These are phyloP conservation scores for Amphipyra tragopoginis DNA, from an alignment of 2,888 invertebrate genomes.

Conservation along the genomic window DNA sequence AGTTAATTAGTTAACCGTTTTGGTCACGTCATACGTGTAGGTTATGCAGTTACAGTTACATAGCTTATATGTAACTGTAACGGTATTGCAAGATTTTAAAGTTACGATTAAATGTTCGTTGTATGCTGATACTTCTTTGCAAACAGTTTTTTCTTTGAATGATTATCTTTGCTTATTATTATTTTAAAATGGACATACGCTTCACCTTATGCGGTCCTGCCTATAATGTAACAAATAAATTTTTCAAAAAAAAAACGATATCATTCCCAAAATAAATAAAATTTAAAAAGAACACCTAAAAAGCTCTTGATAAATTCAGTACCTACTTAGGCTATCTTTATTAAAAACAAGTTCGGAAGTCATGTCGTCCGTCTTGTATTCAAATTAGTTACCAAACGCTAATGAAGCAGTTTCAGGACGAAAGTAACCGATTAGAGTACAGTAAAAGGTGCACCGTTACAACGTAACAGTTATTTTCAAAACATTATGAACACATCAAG, in stretches of 20 bases:
- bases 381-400: conserved; percentile 34
- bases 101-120: too few relatives aligned
- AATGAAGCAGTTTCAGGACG: conserved; percentile 33
- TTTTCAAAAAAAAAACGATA: too few relatives aligned
- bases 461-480: conserved; percentile 58
- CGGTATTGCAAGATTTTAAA: too few relatives aligned
- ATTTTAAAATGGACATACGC: too few relatives aligned
- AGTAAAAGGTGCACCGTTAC: conserved; percentile 36
- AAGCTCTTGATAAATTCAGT: neutral
- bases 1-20: conserved; percentile 10
- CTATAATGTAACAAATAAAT: too few relatives aligned
- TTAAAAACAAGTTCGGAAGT: conserved; percentile 20
- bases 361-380: conserved; percentile 26
- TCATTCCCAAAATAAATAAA: too few relatives aligned
- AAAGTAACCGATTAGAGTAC: conserved; percentile 39
- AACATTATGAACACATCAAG: conserved; percentile 55
- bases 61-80: too few relatives aligned
- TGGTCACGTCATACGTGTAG: neutral
- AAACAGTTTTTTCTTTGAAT: too few relatives aligned
- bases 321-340: conserved; percentile 16
- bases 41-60: neutral
- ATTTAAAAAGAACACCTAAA: too few relatives aligned
- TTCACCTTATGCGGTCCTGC: too few relatives aligned
- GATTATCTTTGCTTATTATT: too few relatives aligned
- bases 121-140: too few relatives aligned